Conservation (phyloP, 2,113 vertebrate species). For the Dinomys branickii region DNA sequence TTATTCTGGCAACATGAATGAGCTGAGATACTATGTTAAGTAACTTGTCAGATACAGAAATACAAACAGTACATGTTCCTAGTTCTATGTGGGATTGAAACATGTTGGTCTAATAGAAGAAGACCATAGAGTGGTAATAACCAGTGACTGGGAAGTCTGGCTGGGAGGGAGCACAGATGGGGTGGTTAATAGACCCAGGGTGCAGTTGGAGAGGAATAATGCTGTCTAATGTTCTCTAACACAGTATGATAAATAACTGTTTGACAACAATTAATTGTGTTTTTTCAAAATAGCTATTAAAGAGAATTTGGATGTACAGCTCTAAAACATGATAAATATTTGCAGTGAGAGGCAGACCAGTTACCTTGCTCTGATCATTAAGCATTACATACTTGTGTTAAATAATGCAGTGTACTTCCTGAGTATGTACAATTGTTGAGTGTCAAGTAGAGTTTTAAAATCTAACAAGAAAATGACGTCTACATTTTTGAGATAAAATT, state of each 20-base stretch:
- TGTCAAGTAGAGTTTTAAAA: not conserved
- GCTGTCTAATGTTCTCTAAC: not conserved
- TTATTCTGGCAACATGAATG: not conserved
- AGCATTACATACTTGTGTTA: not conserved
- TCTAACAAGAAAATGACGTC: not conserved
- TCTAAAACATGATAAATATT: not conserved
- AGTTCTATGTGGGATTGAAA: not conserved
- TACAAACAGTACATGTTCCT: not conserved
- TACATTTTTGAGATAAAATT: conserved; percentile 9
- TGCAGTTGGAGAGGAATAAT: not conserved
- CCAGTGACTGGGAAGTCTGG: not conserved
- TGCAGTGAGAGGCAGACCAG: not conserved
- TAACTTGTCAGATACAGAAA: not conserved
- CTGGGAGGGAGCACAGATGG: not conserved
- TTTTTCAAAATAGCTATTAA: not conserved
- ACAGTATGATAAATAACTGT: not conserved
- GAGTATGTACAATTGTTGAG: not conserved
- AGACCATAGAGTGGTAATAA: not conserved
- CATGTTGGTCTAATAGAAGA: not conserved
- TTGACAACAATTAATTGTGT: not conserved
- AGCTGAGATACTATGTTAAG: not conserved
- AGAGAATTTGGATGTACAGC: not conserved
- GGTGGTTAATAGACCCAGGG: not conserved
- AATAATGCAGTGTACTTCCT: not conserved
- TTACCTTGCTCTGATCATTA: not conserved